Conservation (phyloP, 2,888 invertebrate species). For the Bembecia ichneumoniformis region DNA sequence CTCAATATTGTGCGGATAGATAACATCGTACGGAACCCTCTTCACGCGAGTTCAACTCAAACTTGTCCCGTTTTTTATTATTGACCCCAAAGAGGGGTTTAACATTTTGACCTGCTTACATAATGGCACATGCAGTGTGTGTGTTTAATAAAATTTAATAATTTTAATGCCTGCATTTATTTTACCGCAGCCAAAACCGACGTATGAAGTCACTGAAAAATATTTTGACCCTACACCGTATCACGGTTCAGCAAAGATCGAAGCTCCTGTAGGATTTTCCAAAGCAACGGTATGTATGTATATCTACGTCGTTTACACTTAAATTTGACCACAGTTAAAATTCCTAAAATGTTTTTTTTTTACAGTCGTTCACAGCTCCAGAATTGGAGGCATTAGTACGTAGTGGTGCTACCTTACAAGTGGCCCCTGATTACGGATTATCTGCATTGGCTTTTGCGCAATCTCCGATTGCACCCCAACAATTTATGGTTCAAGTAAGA, state of each 20-base stretch:
- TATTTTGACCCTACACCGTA: conserved; percentile 34
- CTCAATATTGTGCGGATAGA: too few species aligned
- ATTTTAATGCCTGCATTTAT: not conserved
- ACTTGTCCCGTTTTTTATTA: too few species aligned
- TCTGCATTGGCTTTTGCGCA: conserved; percentile 54
- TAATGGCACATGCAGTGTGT: too few species aligned
- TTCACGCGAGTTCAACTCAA: too few species aligned
- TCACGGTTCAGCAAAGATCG: conserved; percentile 39
- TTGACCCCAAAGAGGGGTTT: too few species aligned
- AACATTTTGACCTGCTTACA: too few species aligned
- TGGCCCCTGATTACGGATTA: conserved; percentile 52
- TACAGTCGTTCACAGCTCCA: conserved; percentile 38
- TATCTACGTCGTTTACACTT: not conserved
- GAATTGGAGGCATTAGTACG: conserved; percentile 52
- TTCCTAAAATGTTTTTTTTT: not conserved
- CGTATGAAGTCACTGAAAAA: conserved; percentile 59
- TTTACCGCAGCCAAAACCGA: conserved; percentile 33
- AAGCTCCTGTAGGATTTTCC: conserved; percentile 53
- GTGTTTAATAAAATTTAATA: too few species aligned
- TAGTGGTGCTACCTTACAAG: conserved; percentile 51
- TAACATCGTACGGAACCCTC: too few species aligned
- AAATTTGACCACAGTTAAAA: not conserved
- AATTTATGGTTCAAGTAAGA: conserved; percentile 44
- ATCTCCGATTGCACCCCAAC: conserved; percentile 50
- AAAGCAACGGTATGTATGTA: conserved; percentile 42